Evolutionary conservation across 2,888 invertebrate genomes (phyloP).

Genomic region (Pyrocoelia pectoralis): DNA sequence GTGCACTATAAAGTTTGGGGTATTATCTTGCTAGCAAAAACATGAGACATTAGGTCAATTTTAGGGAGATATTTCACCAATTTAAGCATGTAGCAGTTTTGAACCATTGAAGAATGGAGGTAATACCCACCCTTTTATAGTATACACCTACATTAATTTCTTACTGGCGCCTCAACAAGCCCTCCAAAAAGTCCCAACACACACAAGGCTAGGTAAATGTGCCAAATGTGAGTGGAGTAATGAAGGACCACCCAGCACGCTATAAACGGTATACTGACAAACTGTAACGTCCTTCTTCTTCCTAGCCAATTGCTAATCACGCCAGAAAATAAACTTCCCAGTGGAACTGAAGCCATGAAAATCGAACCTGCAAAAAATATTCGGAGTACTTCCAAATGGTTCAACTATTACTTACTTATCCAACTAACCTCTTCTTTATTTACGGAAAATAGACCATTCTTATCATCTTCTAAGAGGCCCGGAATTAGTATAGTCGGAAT

Average conservation of each 20-base stretch:
- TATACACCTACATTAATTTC: too few species aligned
- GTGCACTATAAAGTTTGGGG: too few species aligned
- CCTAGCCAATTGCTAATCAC: not conserved
- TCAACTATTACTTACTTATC: not conserved
- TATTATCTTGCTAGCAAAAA: too few species aligned
- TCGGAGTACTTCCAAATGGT: too few species aligned
- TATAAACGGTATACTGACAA: not conserved
- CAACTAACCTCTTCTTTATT: not conserved
- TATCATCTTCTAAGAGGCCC: not conserved
- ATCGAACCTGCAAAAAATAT: not conserved
- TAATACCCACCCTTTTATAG: too few species aligned
- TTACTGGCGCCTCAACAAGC: slow-evolving; percentile 80
- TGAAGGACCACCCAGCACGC: not conserved
- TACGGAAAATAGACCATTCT: not conserved
- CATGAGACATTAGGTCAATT: too few species aligned
- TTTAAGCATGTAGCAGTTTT: too few species aligned
- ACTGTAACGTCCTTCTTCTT: not conserved
- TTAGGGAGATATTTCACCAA: too few species aligned
- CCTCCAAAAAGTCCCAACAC: slow-evolving; percentile 80
- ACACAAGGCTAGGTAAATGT: slow-evolving; percentile 74
- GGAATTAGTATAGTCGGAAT: not conserved
- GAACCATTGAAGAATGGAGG: too few species aligned
- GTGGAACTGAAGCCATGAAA: not conserved
- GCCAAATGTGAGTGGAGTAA: slow-evolving; percentile 64
- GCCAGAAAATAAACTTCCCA: not conserved